These are phyloP conservation scores for Chanos chanos DNA, from an alignment of 2,797 vertebrate species.

Conservation along the genomic window DNA sequence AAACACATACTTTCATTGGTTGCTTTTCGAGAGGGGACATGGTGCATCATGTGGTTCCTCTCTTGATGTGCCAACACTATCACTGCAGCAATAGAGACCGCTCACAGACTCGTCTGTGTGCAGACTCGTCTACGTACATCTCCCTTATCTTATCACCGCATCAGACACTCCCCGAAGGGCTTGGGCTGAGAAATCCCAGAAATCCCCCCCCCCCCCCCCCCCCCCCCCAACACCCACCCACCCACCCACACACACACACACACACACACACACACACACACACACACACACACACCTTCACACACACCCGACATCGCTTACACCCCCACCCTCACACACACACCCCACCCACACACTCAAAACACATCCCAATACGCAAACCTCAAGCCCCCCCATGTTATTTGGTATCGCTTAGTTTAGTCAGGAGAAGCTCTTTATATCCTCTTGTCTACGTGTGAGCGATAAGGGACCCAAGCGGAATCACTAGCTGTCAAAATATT, in stretches of 20 bases:
- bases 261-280: constrained; percentile 1
- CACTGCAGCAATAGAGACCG: constrained; percentile 31
- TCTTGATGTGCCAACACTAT: constrained; percentile 3
- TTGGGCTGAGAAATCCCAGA: constrained; percentile 61
- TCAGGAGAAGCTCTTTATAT: background rate
- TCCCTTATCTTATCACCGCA: constrained; percentile 67
- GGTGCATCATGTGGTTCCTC: background rate
- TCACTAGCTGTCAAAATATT: constrained; percentile 1
- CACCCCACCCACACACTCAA: background rate
- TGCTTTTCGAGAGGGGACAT: background rate
- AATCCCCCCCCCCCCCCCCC: no score
- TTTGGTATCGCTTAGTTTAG: background rate
- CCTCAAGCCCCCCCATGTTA: background rate
- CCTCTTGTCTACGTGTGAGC: background rate
- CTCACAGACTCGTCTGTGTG: constrained; percentile 43
- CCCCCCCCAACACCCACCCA: no score
- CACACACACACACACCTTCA: constrained; percentile 7
- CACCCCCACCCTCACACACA: no score
- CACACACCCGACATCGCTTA: no score
- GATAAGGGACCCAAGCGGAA: no score
- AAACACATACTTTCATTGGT: no score
- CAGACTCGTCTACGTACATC: constrained; percentile 49
- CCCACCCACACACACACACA: no score
- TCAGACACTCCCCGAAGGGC: constrained; percentile 50
- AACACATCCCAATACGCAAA: constrained; percentile 19